Percentiles rank a stretch among this genome's conserved stretches.
phyloP scores from a whole-genome alignment of 2,113 vertebrate species.

The Crotophaga sulcirostris region DNA sequence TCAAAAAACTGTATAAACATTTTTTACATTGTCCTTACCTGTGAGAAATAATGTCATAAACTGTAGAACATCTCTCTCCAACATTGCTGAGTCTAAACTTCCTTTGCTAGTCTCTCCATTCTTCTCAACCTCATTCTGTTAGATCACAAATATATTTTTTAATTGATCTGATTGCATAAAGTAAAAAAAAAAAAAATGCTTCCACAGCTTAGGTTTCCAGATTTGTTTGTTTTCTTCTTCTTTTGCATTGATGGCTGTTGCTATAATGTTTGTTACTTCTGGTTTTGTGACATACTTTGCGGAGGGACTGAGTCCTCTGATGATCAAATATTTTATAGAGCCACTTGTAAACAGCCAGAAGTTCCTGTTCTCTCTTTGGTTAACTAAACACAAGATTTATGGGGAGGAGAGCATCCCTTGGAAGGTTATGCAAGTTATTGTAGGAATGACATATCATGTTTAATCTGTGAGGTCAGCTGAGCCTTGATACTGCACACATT shows the following conservation, averaged over 20 bases:
- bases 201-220: neutral
- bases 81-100: neutral
- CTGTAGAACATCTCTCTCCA: neutral
- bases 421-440: neutral
- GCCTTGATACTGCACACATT: constrained; percentile 17
- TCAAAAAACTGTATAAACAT: neutral
- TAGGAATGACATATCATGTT: constrained; percentile 23
- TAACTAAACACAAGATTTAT: constrained; percentile 15
- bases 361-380: neutral
- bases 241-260: neutral
- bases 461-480: constrained; percentile 48
- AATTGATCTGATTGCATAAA: neutral
- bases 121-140: neutral
- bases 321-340: neutral
- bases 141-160: neutral
- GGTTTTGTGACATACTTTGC: neutral
- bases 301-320: neutral
- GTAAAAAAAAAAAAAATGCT: neutral
- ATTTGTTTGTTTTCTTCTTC: neutral
- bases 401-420: neutral
- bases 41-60: neutral
- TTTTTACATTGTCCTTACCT: neutral
- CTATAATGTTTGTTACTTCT: neutral
- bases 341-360: neutral
- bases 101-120: neutral